Evolutionary conservation across 2,113 vertebrate genomes (phyloP).

Genomic region (Grammomys dolichurus): DNA sequence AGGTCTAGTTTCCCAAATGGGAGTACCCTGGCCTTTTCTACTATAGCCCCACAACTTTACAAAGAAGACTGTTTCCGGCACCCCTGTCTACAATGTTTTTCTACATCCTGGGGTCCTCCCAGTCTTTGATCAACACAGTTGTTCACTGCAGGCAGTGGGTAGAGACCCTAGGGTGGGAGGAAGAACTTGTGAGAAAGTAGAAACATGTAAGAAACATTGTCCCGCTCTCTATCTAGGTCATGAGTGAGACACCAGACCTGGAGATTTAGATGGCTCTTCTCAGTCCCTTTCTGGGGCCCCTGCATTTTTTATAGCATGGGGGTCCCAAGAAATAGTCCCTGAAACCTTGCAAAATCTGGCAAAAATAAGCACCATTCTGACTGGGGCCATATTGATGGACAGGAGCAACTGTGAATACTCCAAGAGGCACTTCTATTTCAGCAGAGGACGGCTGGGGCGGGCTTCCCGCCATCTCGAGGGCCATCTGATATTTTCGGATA

Average conservation of each 20-base stretch:
- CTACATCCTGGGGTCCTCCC: background rate
- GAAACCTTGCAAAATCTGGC: background rate
- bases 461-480: slow-evolving; percentile 2
- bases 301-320: background rate
- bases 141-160: background rate
- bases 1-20: background rate
- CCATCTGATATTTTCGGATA: slow-evolving; percentile 33
- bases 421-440: background rate
- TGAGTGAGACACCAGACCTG: background rate
- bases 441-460: background rate
- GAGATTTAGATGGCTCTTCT: background rate
- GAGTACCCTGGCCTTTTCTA: background rate
- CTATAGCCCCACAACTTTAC: background rate
- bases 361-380: background rate
- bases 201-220: too few relatives aligned
- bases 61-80: background rate
- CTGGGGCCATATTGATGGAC: slow-evolving; percentile 17
- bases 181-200: fast-evolving
- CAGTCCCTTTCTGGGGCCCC: fast-evolving
- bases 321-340: background rate
- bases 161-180: too few relatives aligned
- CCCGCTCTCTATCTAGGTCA: background rate
- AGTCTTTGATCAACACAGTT: background rate
- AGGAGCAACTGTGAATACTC: slow-evolving; percentile 45
- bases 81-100: slow-evolving; percentile 43